These are phyloP conservation scores for Callorhinus ursinus DNA, from an alignment of 2,113 vertebrate genomes.

Conservation along the genomic window DNA sequence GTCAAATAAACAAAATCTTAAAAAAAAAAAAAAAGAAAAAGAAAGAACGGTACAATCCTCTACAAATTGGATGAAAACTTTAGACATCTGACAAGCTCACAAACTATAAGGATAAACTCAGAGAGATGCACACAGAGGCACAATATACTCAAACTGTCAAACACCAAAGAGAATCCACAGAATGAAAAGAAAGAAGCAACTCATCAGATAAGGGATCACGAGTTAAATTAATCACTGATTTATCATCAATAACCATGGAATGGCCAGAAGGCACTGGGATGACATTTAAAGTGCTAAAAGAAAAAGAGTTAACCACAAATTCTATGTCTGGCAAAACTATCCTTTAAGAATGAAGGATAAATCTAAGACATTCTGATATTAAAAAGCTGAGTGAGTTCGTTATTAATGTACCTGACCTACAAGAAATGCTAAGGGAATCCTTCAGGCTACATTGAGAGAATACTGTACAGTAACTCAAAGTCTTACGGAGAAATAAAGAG, in stretches of 20 bases:
- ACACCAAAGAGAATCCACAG: neutral
- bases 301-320: neutral
- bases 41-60: neutral
- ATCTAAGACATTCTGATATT: neutral
- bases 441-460: neutral
- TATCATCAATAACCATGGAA: neutral
- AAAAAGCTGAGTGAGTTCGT: neutral
- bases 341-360: neutral
- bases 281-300: neutral
- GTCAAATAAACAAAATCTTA: too few species aligned
- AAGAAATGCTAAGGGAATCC: neutral
- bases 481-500: neutral
- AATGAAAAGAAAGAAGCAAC: neutral
- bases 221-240: neutral
- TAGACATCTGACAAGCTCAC: neutral
- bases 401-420: neutral
- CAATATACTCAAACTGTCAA: neutral
- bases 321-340: neutral
- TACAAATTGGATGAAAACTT: neutral
- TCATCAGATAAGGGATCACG: neutral
- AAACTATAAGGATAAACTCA: neutral
- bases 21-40: neutral
- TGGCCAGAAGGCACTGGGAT: neutral
- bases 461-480: neutral
- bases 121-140: neutral